Conservation (phyloP, 2,797 vertebrate species). For the Anabas testudineus region DNA sequence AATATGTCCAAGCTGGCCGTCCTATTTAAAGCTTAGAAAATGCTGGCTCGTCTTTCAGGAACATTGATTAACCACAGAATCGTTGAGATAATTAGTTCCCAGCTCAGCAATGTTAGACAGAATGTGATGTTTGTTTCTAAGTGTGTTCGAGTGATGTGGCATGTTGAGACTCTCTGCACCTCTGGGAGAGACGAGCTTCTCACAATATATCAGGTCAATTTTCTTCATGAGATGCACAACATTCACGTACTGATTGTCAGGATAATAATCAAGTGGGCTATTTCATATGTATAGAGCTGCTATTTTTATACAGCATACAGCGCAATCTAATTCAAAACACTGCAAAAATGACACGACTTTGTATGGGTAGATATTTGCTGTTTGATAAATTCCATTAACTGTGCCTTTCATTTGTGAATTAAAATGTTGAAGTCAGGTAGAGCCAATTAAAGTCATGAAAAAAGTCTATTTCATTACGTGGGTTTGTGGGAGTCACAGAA, state of each 20-base stretch:
- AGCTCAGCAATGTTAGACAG: slow-evolving; percentile 67
- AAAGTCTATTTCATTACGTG: not conserved
- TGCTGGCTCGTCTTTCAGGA: slow-evolving; percentile 79
- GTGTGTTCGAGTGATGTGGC: slow-evolving; percentile 53
- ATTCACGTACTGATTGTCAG: slow-evolving; percentile 23
- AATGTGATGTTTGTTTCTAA: slow-evolving; percentile 61
- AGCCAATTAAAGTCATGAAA: not conserved
- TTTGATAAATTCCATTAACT: slow-evolving; percentile 20
- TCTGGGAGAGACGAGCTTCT: slow-evolving; percentile 45
- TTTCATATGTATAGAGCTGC: slow-evolving; percentile 13
- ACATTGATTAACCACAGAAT: slow-evolving; percentile 77
- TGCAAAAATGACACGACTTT: not conserved
- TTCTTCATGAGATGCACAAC: slow-evolving; percentile 22
- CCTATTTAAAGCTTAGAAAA: slow-evolving; percentile 73
- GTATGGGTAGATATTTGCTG: slow-evolving; percentile 4
- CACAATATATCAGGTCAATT: slow-evolving; percentile 38
- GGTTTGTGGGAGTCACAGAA: slow-evolving; percentile 28
- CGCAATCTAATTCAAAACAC: slow-evolving; percentile 20
- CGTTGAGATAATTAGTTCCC: slow-evolving; percentile 79
- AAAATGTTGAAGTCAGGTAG: not conserved
- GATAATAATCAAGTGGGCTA: slow-evolving; percentile 5
- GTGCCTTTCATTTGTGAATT: not conserved
- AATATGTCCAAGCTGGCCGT: slow-evolving; percentile 55
- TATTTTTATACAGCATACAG: slow-evolving; percentile 21
- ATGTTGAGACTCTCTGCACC: slow-evolving; percentile 36